Evolutionary conservation across 2,113 vertebrate genomes (phyloP), one percentile per base, ranked within the genome.

Genomic region (Paramormyrops kingsleyae): DNA sequence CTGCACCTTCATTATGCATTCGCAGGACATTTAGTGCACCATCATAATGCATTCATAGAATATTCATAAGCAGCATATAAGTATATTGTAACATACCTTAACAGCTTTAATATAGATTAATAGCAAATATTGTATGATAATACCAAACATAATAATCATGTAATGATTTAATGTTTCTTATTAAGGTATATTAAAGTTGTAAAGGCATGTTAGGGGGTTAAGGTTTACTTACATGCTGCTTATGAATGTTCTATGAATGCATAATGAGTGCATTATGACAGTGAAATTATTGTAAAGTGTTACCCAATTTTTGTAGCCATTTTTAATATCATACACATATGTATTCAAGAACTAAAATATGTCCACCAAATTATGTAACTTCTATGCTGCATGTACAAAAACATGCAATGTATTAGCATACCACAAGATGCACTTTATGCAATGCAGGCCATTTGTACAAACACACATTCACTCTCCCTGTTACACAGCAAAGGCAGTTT

Each of bases 271-370:
- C n/a, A 66, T 66, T 66, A 66, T 1, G 3, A 66, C 10, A 9
- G 3, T 66, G 24, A n/a, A 66, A n/a, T 27, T 66, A 66, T 31
- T 27, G 8, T 27, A 66, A 66, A 66, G 62, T 9, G 1, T 66
- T 66, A 31, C 24, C 92, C 89, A 89, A 93, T 91, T 91, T 91
- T 91, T 90, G 42, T 91, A 92, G 93, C 9, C 62, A 66, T 89
- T 88, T n/a, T 39, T 70, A 12, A 13, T 70, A 15, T 70, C 66
- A 27, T 35, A 70, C 27, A 70, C 27, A 70, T 70, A 31, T 70
- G 27, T 12, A 70, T 70, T 70, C n/a, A 74, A 74, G 10, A 74
- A 74, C 31, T 74, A 12, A 74, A 74, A 35, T 74, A 35, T 74
- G 5, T 35, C 12, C 66, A 74, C 66, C 31, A 74, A 35, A 74